Conservation (phyloP, 2,888 invertebrate genomes). For the Sinelater perroti region DNA sequence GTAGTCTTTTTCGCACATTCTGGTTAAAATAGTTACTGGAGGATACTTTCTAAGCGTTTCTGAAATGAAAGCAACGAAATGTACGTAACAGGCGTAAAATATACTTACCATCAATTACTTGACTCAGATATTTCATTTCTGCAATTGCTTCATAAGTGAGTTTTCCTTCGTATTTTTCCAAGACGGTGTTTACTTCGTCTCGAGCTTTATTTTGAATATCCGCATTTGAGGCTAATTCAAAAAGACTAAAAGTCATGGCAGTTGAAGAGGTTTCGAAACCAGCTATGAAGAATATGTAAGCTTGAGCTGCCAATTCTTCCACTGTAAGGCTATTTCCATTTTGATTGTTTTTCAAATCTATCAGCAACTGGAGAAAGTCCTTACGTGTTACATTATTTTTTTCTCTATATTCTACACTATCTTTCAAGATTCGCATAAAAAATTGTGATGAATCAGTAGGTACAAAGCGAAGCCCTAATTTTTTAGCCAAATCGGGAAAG, state of each 20-base stretch:
- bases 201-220: conserved; percentile 62
- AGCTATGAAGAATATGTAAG: conserved; percentile 69
- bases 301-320: conserved; percentile 64
- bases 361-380: conserved; percentile 65
- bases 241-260: conserved; percentile 66
- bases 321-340: conserved; percentile 56
- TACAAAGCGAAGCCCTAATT: conserved; percentile 42
- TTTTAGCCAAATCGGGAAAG: conserved; percentile 40
- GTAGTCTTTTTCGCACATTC: conserved; percentile 47
- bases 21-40: conserved; percentile 44
- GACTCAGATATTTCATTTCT: conserved; percentile 67
- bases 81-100: conserved; percentile 48
- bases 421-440: conserved; percentile 58
- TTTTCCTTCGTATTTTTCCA: conserved; percentile 59
- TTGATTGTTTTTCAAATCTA: conserved; percentile 57
- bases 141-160: conserved; percentile 66
- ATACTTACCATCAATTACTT: conserved; percentile 63
- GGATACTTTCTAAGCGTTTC: conserved; percentile 57
- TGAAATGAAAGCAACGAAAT: conserved; percentile 38
- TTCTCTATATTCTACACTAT: conserved; percentile 61
- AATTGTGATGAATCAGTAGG: conserved; percentile 54
- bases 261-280: conserved; percentile 73
- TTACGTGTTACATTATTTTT: conserved; percentile 60
- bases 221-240: conserved; percentile 64
- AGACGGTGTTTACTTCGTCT: conserved; percentile 61